Conservation (phyloP, 92 coral and sea anemone species). For the Umimayanthus kanabou region DNA sequence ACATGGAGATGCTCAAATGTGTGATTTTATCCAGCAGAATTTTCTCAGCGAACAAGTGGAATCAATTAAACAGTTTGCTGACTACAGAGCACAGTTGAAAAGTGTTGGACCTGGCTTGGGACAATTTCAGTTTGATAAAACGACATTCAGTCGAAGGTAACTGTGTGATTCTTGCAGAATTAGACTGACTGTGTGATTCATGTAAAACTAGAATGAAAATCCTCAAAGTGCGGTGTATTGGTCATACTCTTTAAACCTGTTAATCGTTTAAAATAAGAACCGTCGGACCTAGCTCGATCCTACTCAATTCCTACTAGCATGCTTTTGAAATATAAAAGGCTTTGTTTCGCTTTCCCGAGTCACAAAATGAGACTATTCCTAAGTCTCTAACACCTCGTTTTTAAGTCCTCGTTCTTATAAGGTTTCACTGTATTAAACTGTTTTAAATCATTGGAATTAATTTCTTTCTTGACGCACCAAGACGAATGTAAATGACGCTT, state of each 20-base stretch:
- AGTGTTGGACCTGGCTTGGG: conserved; percentile 52
- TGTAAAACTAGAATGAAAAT: no score
- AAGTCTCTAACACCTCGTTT: no score
- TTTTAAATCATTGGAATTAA: no score
- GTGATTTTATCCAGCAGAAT: conserved; percentile 44
- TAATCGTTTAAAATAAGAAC: neutral
- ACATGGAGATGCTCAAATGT: conserved; percentile 45
- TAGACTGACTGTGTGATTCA: neutral
- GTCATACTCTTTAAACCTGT: neutral
- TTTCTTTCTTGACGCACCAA: no score
- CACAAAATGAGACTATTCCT: no score
- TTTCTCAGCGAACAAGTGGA: conserved; percentile 48
- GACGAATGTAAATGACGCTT: neutral
- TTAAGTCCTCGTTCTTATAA: no score
- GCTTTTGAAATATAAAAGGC: no score
- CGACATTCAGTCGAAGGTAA: conserved; percentile 33
- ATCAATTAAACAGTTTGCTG: conserved; percentile 38
- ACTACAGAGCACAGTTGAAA: conserved; percentile 34
- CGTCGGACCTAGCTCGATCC: neutral
- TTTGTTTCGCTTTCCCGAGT: no score
- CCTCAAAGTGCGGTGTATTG: neutral
- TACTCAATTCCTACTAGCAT: no score
- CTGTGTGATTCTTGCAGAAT: neutral
- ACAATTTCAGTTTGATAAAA: conserved; percentile 47
- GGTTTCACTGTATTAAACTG: no score